Evolutionary conservation across 2,888 invertebrate genomes (phyloP), one percentile per base, ranked within the genome.

Genomic region (Brenthis ino): DNA sequence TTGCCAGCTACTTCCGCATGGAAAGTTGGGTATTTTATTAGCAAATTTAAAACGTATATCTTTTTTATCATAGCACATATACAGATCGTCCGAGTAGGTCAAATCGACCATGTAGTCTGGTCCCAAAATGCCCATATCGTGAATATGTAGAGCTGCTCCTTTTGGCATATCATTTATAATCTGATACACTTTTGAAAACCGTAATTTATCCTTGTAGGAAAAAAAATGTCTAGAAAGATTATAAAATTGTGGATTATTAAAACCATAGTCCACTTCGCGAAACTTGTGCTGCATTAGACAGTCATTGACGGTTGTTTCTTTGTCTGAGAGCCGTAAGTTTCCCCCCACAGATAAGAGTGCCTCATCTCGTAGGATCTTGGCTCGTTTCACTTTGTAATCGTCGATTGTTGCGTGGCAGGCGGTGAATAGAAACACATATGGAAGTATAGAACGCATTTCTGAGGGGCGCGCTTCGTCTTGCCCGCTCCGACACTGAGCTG

Each of bases 91-190:
- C 71, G 91, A 89, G 74, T 95, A 95, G 0, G 96, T 96, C 43
- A 96, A 77, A 55, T 95, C 93, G 53, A 96, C 80, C 0, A 96
- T 76, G 74, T 94, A 96, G 72, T 95, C 94, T 0, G 94, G 88
- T 6, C 95, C 95, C 24, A 94, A 91, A 0, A 95, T 85, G 0
- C 95, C 95, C 69, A 95, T 94, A 73, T 96, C 94, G 79, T 96
- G 96, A 0, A 94, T 91, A 80, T 96, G 97, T 14, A 96, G 83
- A 0, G 95, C 94, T 0, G 94, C 95, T 4, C 96, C 97, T 86
- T 97, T 97, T 0, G 97, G 97, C 93, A 97, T 93, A 50, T 85
- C 85, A 71, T 93, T 89, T 13, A 97, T 94, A 8, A 96, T 91
- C 74, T 94, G 84, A 78, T 95, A 96, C 0, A 97, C 94, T 71